Evolutionary conservation across 2,113 vertebrate genomes (phyloP), one percentile per base, ranked within the genome.

Genomic region (Urocynchramus pylzowi): DNA sequence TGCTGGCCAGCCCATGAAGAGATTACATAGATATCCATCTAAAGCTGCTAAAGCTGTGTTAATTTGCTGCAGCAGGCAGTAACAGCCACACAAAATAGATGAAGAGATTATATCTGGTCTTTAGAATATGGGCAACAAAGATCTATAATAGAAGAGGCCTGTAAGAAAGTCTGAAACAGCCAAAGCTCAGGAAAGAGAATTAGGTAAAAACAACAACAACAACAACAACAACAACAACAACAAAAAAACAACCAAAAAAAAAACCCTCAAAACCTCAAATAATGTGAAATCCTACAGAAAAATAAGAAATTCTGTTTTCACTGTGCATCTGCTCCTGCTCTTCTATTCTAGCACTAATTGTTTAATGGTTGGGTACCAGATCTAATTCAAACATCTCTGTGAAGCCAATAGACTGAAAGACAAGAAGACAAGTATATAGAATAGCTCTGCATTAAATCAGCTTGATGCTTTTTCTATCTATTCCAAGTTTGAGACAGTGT

Each of bases 11-110:
- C 14, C 47, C 16, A 28, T 16, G 39, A 73, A 84, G 65, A 71
- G 70, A 87, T 93, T 91, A 91, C 24, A 37, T 0, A 91, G 87
- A 87, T 89, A 94, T 37, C 39, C 70, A 95, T 85, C 92, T 90
- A 94, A 94, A 97, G 53, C 79, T 92, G 54, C 75, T 85, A 79
- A 93, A 93, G 47, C 77, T 91, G 45, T 20, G 19, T 44, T 30
- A 24, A 71, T 93, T 91, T 59, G 49, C 75, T 89, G 49, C 74
- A 91, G 74, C 27, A 84, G 61, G 49, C 56, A 79, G 65, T 79
- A 82, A 91, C 59, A 89, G 74, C 56, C 17, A 26, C 77, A 89
- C 39, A 84, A 52, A n/a, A 79, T 0, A 90, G 41, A 91, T 73
- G 41, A 91, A 94, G 90, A 87, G 39, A 90, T 87, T 93, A 64